Conservation (phyloP, 2,888 invertebrate species). For the Gonocerus acuteangulatus region DNA sequence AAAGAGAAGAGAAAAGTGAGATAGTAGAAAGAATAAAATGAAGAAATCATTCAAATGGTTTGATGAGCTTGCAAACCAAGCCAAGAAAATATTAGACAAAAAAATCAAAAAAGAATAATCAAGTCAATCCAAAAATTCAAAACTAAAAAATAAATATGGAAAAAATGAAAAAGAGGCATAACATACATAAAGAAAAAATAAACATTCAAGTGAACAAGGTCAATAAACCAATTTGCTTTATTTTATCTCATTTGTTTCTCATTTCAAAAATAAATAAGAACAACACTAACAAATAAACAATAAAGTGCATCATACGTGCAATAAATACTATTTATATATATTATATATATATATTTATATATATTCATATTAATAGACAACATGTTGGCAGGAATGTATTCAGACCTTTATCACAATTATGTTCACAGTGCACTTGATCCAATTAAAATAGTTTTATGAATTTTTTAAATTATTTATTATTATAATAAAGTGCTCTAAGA, state of each 20-base stretch:
- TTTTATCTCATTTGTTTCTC: constrained; percentile 16
- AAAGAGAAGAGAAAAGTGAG: constrained; percentile 7
- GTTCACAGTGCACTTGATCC: constrained; percentile 37
- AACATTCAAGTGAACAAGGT: constrained; percentile 27
- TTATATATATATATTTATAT: constrained; percentile 25
- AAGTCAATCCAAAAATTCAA: background rate
- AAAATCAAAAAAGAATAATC: constrained; percentile 5
- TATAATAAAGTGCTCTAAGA: constrained; percentile 30
- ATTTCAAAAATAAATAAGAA: constrained; percentile 28
- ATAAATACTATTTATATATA: constrained; percentile 29
- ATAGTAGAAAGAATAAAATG: background rate
- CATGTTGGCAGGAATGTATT: constrained; percentile 37
- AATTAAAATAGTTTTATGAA: constrained; percentile 23
- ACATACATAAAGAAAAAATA: constrained; percentile 16
- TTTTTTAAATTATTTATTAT: constrained; percentile 2
- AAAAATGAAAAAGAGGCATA: too few relatives aligned
- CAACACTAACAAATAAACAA: constrained; percentile 28
- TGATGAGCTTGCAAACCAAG: constrained; percentile 3
- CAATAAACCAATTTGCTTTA: constrained; percentile 31
- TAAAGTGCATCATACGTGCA: constrained; percentile 32
- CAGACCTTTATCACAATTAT: constrained; percentile 37
- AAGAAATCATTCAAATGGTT: constrained; percentile 1
- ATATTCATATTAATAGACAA: constrained; percentile 32
- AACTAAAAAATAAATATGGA: constrained; percentile 2
- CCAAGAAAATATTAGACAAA: constrained; percentile 11